Conservation (phyloP, 2,113 vertebrate species). For the Amblyopsis rosae region DNA sequence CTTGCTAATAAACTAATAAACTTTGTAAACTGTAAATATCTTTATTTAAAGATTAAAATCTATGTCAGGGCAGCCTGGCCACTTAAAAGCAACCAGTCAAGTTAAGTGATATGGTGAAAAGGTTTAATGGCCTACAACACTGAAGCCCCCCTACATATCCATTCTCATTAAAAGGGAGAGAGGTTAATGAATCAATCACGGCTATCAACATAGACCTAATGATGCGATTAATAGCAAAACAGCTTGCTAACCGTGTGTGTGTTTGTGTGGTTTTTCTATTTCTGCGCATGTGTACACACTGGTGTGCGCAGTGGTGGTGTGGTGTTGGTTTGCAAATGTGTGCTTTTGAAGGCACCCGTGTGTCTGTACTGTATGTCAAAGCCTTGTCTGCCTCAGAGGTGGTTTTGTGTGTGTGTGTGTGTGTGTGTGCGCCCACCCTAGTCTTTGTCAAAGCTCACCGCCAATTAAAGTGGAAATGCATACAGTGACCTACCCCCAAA, state of each 20-base stretch:
- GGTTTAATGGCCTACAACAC: conserved; percentile 24
- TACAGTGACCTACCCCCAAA: conserved; percentile 71
- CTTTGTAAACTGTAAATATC: too few relatives aligned
- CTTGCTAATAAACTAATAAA: too few relatives aligned
- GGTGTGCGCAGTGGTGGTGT: not conserved
- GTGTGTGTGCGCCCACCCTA: conserved; percentile 10
- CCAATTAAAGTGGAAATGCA: conserved; percentile 72
- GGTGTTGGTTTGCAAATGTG: conserved; percentile 5
- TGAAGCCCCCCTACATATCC: conserved; percentile 29
- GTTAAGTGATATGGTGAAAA: not conserved
- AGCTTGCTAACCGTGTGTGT: conserved; percentile 32
- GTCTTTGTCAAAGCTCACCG: conserved; percentile 53
- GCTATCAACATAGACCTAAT: conserved; percentile 49
- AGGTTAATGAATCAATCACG: conserved; percentile 46
- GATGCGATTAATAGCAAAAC: conserved; percentile 46
- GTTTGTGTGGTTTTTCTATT: conserved; percentile 2
- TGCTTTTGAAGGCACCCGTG: not conserved
- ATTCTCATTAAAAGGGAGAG: conserved; percentile 35
- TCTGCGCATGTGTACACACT: not conserved
- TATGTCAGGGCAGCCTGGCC: too few relatives aligned
- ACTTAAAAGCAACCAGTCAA: not conserved
- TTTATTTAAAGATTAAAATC: too few relatives aligned
- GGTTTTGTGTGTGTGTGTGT: not conserved
- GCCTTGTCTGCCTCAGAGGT: too few relatives aligned
- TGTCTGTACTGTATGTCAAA: conserved; percentile 8